Evolutionary conservation across 1,140 invertebrate genomes (phyloP).

Genomic region (Drosophila takahashii): DNA sequence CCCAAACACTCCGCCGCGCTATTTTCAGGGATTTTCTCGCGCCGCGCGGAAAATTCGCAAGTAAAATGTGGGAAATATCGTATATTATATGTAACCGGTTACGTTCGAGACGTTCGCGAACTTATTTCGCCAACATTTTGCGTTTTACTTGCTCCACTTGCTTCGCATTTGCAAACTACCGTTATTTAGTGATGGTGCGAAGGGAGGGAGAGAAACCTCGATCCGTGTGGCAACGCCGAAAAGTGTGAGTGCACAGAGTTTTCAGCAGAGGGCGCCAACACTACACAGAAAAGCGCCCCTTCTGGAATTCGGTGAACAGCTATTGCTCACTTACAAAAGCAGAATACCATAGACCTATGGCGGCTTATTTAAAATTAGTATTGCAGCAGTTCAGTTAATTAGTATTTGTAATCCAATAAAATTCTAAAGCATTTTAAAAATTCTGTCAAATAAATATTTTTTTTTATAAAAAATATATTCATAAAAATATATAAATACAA

Average conservation of each 20-base stretch:
- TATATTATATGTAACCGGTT: conserved; percentile 62
- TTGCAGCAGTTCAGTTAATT: neutral
- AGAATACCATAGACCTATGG: neutral
- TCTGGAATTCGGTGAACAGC: too few species aligned
- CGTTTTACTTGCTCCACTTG: conserved; percentile 42
- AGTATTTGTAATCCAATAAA: too few species aligned
- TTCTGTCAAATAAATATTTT: too few species aligned
- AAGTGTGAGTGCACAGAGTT: too few species aligned
- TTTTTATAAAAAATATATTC: too few species aligned
- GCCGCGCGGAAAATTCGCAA: conserved; percentile 12
- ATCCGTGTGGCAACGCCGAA: neutral
- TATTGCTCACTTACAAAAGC: neutral
- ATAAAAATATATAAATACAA: too few species aligned
- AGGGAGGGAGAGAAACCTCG: neutral
- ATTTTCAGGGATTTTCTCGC: conserved; percentile 5
- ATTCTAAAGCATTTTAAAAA: too few species aligned
- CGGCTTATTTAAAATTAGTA: neutral
- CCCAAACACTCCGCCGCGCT: conserved; percentile 33
- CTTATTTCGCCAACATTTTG: conserved; percentile 74
- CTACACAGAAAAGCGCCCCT: neutral
- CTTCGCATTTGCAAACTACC: conserved; percentile 50
- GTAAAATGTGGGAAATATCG: conserved; percentile 1
- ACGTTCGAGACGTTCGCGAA: conserved; percentile 56
- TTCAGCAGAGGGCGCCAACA: neutral
- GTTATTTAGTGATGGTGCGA: conserved; percentile 44